Conservation (phyloP, 2,888 invertebrate genomes). For the Anoplius nigerrimus region DNA sequence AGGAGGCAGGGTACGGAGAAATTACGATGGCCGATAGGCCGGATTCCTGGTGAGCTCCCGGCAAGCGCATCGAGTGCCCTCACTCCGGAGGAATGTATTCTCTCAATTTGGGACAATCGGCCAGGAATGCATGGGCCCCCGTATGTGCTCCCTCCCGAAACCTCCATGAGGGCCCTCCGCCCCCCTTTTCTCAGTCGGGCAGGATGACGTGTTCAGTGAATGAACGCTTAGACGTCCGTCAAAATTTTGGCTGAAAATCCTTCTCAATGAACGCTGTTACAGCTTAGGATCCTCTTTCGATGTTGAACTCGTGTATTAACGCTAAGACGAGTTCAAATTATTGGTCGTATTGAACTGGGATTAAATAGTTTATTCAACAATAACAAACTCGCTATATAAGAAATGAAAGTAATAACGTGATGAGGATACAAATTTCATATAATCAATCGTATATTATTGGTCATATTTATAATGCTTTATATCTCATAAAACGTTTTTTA, state of each 20-base stretch:
- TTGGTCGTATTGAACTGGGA: constrained; percentile 23
- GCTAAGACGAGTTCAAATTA: too few relatives aligned
- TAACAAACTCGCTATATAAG: constrained; percentile 61
- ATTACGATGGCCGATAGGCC: too few relatives aligned
- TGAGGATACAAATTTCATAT: constrained; percentile 44
- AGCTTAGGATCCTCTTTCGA: too few relatives aligned
- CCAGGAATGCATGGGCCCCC: constrained; percentile 61
- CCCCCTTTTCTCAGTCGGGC: background rate
- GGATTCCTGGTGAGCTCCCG: background rate
- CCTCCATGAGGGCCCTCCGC: constrained; percentile 21
- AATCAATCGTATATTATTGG: too few relatives aligned
- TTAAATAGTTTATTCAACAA: constrained; percentile 66
- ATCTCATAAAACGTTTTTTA: too few relatives aligned
- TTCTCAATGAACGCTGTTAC: too few relatives aligned
- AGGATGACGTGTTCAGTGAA: too few relatives aligned
- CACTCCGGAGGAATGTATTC: constrained; percentile 52
- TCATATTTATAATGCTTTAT: too few relatives aligned
- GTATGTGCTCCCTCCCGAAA: constrained; percentile 45
- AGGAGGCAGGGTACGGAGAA: too few relatives aligned
- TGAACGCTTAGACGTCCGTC: too few relatives aligned
- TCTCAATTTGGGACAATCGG: constrained; percentile 64
- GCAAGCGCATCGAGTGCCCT: background rate
- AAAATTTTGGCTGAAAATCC: too few relatives aligned
- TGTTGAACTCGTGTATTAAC: too few relatives aligned
- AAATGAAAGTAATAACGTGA: constrained; percentile 46